Evolutionary conservation across 2,113 vertebrate species (phyloP).

Genomic region (Ochotona princeps): DNA sequence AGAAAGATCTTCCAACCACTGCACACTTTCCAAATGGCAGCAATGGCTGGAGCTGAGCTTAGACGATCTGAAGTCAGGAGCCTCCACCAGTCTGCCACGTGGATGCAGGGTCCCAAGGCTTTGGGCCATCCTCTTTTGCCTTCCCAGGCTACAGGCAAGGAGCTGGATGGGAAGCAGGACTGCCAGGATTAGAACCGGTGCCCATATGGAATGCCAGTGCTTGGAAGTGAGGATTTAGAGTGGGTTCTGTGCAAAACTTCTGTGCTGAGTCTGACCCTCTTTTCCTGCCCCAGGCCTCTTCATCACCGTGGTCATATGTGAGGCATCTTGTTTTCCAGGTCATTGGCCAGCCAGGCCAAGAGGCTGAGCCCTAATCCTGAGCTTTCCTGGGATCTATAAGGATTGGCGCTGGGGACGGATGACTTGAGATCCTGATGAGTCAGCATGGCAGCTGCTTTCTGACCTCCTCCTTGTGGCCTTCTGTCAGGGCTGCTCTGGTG

Average conservation of each 20-base stretch:
- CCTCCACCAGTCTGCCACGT: too few relatives aligned
- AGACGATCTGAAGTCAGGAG: too few relatives aligned
- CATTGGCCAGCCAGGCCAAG: neutral
- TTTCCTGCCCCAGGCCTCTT: neutral
- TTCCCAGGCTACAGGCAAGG: too few relatives aligned
- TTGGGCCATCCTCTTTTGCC: too few relatives aligned
- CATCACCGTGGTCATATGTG: neutral
- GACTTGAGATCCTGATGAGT: constrained; percentile 46
- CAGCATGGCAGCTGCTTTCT: constrained; percentile 58
- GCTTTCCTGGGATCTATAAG: constrained; percentile 1
- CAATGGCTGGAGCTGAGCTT: too few relatives aligned
- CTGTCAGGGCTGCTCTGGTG: neutral
- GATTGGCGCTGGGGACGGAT: neutral
- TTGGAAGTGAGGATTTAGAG: too few relatives aligned
- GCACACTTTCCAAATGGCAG: too few relatives aligned
- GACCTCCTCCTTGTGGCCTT: neutral
- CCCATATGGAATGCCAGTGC: too few relatives aligned
- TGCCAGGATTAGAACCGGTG: too few relatives aligned
- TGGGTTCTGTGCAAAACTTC: neutral
- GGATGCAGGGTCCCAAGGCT: too few relatives aligned
- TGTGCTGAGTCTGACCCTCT: neutral
- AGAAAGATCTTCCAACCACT: too few relatives aligned
- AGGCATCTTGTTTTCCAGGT: constrained; percentile 5
- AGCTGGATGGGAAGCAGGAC: too few relatives aligned
- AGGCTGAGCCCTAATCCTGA: neutral